Evolutionary conservation across 1,140 invertebrate species (phyloP), one percentile per base, ranked within the genome.

Genomic region (Aphis gossypii): DNA sequence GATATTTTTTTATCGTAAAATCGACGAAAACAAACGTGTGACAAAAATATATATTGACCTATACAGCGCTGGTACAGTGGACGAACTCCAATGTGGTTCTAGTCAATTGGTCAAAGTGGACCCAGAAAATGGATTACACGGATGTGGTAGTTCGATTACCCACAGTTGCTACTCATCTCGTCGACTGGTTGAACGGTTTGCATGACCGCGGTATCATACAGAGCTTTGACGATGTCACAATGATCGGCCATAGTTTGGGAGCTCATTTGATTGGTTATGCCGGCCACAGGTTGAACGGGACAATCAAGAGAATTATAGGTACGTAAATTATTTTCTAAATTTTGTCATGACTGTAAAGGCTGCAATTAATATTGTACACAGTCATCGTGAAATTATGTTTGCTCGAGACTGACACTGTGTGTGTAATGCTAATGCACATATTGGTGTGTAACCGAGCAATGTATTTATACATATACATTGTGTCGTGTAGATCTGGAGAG

Each of bases 221-320:
- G 6, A n/a, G 48, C 82, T 60, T 84, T 35, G 76, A 93, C 11
- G 25, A 93, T 20, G 92, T 93, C 25, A 93, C 92, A 21, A 9
- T 93, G 25, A 84, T 93, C 30, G 98, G 98, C 0, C 98, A 98
- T 95, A 98, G 97, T 94, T 95, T 98, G 20, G 98, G 98, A 0
- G 97, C 97, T 0, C 98, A 98, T 94, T 96, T 98, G 41, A 96
- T 97, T 1, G 97, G 97, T 2, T 97, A 97, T 93, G 96, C 97
- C 0, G 98, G 97, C 3, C 82, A 51, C 30, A 84, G 48, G 23
- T 86, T 84, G 25, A 56, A 93, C 35, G 82, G 92, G 0, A 30
- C 48, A 25, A 38, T 93, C 21, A 86, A 56, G 2, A 51, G 82
- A 68, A n/a, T 93, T n/a, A 56, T 93, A n/a, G 92, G 92, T 93